A percentile compares a stretch with the other conserved stretches of the same genome.
Evolutionary conservation across 2,888 invertebrate genomes (phyloP).

Genomic region (Drosophila barbarae): DNA sequence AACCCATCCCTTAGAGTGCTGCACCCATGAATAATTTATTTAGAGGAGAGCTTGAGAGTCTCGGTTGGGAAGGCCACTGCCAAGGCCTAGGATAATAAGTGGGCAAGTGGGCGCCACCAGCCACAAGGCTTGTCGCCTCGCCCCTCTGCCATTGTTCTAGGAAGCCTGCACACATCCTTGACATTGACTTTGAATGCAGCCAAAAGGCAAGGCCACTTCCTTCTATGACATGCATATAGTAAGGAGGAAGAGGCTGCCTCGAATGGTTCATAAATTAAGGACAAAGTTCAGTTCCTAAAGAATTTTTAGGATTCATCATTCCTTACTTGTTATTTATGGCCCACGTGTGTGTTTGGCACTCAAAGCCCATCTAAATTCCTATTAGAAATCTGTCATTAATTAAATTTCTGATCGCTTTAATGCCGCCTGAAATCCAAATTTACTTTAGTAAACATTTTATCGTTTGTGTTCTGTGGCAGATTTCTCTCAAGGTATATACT

Average conservation of each 20-base stretch:
- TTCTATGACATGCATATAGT: constrained; percentile 9
- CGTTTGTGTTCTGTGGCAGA: constrained; percentile 4
- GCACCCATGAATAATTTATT: constrained; percentile 58
- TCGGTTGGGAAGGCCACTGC: constrained; percentile 31
- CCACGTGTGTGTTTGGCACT: constrained; percentile 15
- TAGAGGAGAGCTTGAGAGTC: constrained; percentile 11
- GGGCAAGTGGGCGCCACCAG: constrained; percentile 56
- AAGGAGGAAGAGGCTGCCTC: background rate
- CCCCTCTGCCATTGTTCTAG: constrained; percentile 46
- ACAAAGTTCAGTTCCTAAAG: background rate
- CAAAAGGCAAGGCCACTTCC: constrained; percentile 26
- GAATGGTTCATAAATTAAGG: background rate
- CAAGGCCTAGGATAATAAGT: constrained; percentile 26
- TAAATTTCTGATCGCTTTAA: constrained; percentile 2
- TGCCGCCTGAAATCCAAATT: constrained; percentile 5
- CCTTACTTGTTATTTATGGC: background rate
- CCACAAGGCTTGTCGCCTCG: constrained; percentile 26
- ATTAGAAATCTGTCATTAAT: constrained; percentile 7
- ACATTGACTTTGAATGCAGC: constrained; percentile 61
- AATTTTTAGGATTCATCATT: background rate
- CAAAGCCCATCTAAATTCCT: constrained; percentile 4
- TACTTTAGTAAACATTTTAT: constrained; percentile 30
- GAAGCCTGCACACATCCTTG: constrained; percentile 66
- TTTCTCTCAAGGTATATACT: constrained; percentile 2
- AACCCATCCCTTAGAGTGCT: constrained; percentile 19